Conservation (phyloP, 92 coral and sea anemone genomes). For the Actinostola sp. region DNA sequence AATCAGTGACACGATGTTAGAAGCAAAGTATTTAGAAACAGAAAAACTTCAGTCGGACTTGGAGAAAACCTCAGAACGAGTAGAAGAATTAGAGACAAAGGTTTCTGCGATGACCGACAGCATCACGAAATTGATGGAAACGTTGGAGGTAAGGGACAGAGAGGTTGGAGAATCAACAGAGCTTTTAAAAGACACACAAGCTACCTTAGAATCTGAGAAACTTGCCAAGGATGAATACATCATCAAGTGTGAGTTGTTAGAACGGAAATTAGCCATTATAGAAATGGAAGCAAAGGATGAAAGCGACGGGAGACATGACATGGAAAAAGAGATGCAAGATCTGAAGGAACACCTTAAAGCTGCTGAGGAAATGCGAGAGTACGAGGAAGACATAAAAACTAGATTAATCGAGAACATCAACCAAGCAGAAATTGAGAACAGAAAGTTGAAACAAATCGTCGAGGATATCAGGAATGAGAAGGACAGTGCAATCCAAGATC, state of each 20-base stretch:
- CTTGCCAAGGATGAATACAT: slow-evolving; percentile 69
- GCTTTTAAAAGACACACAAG: slow-evolving; percentile 49
- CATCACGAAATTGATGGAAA: slow-evolving; percentile 28
- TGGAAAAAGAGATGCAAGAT: slow-evolving; percentile 45
- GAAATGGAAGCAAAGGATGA: slow-evolving; percentile 59
- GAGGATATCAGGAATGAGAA: too few relatives aligned
- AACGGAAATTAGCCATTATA: slow-evolving; percentile 51
- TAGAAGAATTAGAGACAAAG: slow-evolving; percentile 52
- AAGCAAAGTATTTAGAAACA: slow-evolving; percentile 49
- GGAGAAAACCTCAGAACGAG: slow-evolving; percentile 41
- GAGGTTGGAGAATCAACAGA: slow-evolving; percentile 52
- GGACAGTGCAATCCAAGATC: too few relatives aligned
- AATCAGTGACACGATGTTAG: slow-evolving; percentile 41
- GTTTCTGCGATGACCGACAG: slow-evolving; percentile 46
- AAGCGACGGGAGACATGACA: slow-evolving; percentile 30
- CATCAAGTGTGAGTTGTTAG: slow-evolving; percentile 73
- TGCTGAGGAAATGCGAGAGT: slow-evolving; percentile 46
- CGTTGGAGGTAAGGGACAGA: slow-evolving; percentile 52
- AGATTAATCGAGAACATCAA: too few relatives aligned
- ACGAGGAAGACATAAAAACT: too few relatives aligned
- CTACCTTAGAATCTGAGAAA: slow-evolving; percentile 66
- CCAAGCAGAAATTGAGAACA: too few relatives aligned
- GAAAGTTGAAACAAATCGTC: too few relatives aligned
- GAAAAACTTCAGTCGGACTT: slow-evolving; percentile 44
- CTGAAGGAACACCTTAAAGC: slow-evolving; percentile 35